Evolutionary conservation across 1,140 invertebrate species (phyloP).

Genomic region (Euura lappo): DNA sequence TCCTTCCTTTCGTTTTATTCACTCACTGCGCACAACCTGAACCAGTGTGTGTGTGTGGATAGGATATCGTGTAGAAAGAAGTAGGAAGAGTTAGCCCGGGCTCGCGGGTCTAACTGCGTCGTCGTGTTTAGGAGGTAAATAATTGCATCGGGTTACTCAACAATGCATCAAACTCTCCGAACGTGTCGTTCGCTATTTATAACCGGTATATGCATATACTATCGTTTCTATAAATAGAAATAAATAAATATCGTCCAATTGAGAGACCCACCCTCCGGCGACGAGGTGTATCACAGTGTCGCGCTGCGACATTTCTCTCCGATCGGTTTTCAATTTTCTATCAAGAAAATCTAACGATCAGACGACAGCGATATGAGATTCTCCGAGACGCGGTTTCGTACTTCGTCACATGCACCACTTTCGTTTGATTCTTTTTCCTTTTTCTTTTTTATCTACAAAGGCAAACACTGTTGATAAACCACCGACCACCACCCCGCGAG

Average conservation of each 20-base stretch:
- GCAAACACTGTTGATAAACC: no score
- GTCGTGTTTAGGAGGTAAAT: background rate
- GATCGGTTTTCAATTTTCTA: background rate
- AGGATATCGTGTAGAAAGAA: constrained; percentile 11
- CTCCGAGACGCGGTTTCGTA: background rate
- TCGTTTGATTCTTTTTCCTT: no score
- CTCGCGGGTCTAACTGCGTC: background rate
- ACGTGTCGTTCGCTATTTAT: no score
- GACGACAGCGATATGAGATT: background rate
- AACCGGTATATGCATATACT: no score
- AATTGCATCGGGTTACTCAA: no score
- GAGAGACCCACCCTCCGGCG: constrained; percentile 79
- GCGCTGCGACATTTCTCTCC: constrained; percentile 69
- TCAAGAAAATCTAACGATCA: background rate
- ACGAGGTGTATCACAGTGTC: constrained; percentile 86
- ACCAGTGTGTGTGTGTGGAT: background rate
- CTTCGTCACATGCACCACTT: background rate
- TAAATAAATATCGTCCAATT: constrained; percentile 5
- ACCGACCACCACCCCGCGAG: no score
- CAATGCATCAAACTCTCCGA: no score
- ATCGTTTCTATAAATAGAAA: background rate
- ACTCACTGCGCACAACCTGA: background rate
- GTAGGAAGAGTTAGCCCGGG: background rate
- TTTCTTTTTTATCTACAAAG: no score
- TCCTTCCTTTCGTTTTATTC: background rate